Base-by-base conservation (phyloP, 1,140 invertebrate species). In the Zaprionus gabonicus region DNA sequence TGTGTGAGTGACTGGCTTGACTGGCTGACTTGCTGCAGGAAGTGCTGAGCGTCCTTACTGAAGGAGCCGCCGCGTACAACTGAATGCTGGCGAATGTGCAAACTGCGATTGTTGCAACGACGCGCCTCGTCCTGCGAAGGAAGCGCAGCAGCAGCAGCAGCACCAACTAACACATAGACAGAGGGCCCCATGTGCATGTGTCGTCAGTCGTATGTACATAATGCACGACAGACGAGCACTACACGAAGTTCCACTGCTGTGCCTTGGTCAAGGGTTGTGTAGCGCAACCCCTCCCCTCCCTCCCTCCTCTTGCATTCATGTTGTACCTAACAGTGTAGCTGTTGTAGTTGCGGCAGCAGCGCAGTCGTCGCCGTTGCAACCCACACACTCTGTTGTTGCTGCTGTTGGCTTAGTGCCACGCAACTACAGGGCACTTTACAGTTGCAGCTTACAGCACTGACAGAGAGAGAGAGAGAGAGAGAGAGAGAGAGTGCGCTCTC, bases 21-120 rank as follows among this genome's bases (percentile, higher is more conserved):
- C 49, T 72, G 57, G 36, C 55, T 76, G 49, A 41, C 65, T 69
- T 46, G 51, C 77, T 80, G 49, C 73, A 75, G 70, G 57, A 75
- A 62, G 58, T 91, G 82, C 83, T 72, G 79, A 80, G 84, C 90
- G 88, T 91, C 87, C 84, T 91, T 91, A 81, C 90, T 91, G 84
- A 83, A 90, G 90, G 84, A 91, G 76, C 84, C 69, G 65, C 81
- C 88, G 78, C 81, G 81, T 88, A 81, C 87, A 91, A 91, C 87
- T 91, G 79, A 91, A 77, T 79, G 72, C 78, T 88, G 81, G 72
- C 64, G 60, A 78, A 77, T 75, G 76, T 91, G 90, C 84, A 90
- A 90, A 75, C 62, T 81, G 84, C 83, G 81, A 84, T 83, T 91
- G 84, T 83, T 87, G 86, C 88, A 81, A 81, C 71, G 65, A 74